phyloP scores from a whole-genome alignment of 2,888 invertebrate genomes.

The Auanema sp. region DNA sequence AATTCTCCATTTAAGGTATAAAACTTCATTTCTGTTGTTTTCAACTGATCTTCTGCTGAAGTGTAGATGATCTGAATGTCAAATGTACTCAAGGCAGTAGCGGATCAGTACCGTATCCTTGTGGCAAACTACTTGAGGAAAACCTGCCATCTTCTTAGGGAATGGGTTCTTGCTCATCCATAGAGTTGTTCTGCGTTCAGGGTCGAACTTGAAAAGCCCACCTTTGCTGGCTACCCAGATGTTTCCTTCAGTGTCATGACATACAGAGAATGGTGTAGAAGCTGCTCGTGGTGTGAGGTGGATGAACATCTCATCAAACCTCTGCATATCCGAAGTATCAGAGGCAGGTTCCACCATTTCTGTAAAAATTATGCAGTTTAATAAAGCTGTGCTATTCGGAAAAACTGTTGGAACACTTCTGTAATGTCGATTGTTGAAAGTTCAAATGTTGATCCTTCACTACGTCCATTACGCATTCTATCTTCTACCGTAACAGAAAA shows the following conservation, averaged over 20 bases:
- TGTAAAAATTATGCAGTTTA: background rate
- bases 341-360: constrained; percentile 57
- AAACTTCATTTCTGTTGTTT: constrained; percentile 48
- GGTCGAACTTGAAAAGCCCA: constrained; percentile 58
- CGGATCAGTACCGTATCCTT: constrained; percentile 47
- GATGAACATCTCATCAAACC: constrained; percentile 59
- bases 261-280: constrained; percentile 55
- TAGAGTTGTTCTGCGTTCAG: constrained; percentile 31
- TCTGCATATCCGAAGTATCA: constrained; percentile 60
- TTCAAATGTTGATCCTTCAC: no score
- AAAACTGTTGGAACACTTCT: no score
- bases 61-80: constrained; percentile 55
- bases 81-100: constrained; percentile 1
- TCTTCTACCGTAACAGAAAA: no score
- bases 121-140: constrained; percentile 53
- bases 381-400: no score
- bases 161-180: constrained; percentile 51
- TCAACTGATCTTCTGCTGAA: constrained; percentile 45
- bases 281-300: constrained; percentile 56
- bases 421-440: no score
- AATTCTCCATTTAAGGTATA: constrained; percentile 46
- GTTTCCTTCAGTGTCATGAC: constrained; percentile 45
- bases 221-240: constrained; percentile 56
- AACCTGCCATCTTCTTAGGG: constrained; percentile 59
- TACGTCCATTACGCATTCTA: no score